Evolutionary conservation across 1,140 invertebrate species (phyloP).

Genomic region (Cydia pomonella): DNA sequence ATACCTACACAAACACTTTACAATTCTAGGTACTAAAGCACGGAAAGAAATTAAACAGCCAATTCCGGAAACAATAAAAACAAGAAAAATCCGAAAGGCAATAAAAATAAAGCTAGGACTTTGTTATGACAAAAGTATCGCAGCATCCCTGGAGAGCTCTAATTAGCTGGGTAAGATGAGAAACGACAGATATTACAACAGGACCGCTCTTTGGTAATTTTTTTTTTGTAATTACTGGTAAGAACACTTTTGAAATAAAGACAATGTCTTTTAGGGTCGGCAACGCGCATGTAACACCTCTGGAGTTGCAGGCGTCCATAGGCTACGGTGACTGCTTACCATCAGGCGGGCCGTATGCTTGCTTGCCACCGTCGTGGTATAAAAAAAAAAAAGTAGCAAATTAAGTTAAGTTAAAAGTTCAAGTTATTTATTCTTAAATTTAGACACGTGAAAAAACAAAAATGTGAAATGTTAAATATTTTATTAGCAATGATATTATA

Average conservation of each 20-base stretch:
- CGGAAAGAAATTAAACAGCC: constrained; percentile 9
- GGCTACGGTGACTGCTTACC: too few relatives aligned
- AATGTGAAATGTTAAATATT: too few relatives aligned
- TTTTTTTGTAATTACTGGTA: neutral
- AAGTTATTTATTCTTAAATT: too few relatives aligned
- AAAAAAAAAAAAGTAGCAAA: too few relatives aligned
- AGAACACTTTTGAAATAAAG: neutral
- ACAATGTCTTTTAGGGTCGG: too few relatives aligned
- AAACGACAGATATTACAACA: constrained; percentile 34
- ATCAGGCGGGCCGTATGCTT: too few relatives aligned
- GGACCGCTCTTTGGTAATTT: neutral
- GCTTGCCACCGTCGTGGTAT: too few relatives aligned
- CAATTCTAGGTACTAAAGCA: constrained; percentile 35
- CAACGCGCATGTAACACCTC: too few relatives aligned
- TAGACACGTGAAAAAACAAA: too few relatives aligned
- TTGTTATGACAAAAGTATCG: constrained; percentile 33
- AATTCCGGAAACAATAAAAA: constrained; percentile 22
- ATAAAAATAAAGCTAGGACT: constrained; percentile 27
- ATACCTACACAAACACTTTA: neutral
- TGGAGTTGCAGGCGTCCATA: too few relatives aligned
- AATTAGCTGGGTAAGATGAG: constrained; percentile 44
- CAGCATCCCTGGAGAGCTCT: constrained; percentile 36
- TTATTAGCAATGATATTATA: too few relatives aligned
- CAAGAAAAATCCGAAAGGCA: constrained; percentile 28
- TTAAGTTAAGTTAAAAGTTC: too few relatives aligned